A percentile compares a stretch with the other conserved stretches of the same genome.
phyloP scores from a whole-genome alignment of 2,113 vertebrate genomes.

The Machaerirhynchus nigripectus region DNA sequence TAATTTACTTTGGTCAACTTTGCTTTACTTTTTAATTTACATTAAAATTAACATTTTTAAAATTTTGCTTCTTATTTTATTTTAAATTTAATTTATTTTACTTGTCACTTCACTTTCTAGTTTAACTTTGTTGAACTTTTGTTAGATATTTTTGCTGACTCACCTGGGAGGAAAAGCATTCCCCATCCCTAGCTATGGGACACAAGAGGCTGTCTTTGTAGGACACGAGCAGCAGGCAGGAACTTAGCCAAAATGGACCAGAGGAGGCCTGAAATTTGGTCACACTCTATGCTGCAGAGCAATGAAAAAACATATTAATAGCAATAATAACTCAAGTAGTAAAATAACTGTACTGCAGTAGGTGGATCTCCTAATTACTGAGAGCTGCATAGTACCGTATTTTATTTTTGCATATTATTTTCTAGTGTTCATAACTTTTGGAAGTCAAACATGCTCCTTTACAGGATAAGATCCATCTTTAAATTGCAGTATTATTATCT shows the following conservation, averaged over 20 bases:
- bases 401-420: background rate
- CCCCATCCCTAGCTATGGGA: background rate
- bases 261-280: background rate
- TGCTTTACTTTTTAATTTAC: background rate
- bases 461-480: background rate
- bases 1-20: background rate
- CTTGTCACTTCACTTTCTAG: background rate
- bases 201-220: background rate
- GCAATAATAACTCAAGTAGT: background rate
- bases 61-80: background rate
- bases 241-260: background rate
- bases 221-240: background rate
- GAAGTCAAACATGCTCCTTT: background rate
- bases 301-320: background rate
- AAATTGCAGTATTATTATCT: background rate
- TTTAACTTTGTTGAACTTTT: background rate
- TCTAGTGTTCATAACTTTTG: background rate
- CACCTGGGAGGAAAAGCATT: background rate
- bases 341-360: background rate
- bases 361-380: background rate
- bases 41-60: background rate
- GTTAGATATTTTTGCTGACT: background rate
- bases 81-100: background rate
- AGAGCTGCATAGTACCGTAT: background rate
- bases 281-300: accelerated